Evolutionary conservation across 2,113 vertebrate genomes (phyloP), one percentile per base, ranked within the genome.

Genomic region (Dipodomys merriami): DNA sequence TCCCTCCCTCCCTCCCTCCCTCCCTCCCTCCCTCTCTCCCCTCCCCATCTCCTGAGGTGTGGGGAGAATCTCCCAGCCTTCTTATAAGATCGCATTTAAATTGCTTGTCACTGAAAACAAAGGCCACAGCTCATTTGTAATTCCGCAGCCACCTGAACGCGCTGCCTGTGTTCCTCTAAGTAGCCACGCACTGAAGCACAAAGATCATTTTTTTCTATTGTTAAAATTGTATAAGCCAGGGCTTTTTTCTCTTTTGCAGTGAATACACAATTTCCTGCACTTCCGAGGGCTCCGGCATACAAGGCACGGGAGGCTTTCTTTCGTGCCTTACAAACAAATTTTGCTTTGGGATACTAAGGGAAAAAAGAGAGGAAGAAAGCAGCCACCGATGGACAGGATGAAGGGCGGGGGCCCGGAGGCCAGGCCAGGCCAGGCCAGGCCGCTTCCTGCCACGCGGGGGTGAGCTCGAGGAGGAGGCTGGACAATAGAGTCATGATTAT

Each of bases 71-170:
- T 86, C 94, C 95, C 67, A 53, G 94, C 96, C 96, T 81, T 98
- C 97, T 96, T 7, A 0, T 96, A 98, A 97, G 97, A 98, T 98
- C 76, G 94, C 96, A 97, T 98, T 97, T 98, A 98, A 98, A 98
- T 97, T 95, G 98, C 98, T 98, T 98, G 98, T 98, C 99, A 98
- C 97, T 99, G 98, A 98, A 97, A 98, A 97, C 98, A 97, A 94
- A 98, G 97, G 97, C 96, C 98, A 98, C 97, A 96, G 95, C 98
- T 98, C 98, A 99, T 98, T 98, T 98, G 98, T 98, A 98, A 99
- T 98, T 98, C 98, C 98, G 97, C 97, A 98, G 98, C 98, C 98
- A 98, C 98, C 97, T 98, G 98, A 98, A 96, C 98, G 97, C 97
- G 83, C 84, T 0, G 90, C 97, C 95, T 97, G 91, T 96, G 96